These are phyloP conservation scores for Pipistrellus pygmaeus DNA, from an alignment of 2,797 vertebrate genomes.

Conservation along the genomic window DNA sequence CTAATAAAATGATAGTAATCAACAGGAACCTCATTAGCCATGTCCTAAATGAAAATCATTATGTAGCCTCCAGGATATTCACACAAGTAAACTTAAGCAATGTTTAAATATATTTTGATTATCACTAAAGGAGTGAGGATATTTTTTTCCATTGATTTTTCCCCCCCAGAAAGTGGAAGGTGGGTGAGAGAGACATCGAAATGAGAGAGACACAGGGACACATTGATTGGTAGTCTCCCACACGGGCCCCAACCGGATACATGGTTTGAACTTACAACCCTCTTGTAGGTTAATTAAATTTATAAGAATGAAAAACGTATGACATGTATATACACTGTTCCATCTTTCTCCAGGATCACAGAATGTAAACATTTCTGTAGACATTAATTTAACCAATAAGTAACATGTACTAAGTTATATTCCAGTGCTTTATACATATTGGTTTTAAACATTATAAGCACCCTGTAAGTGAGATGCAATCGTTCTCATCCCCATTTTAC, in stretches of 20 bases:
- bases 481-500: constrained; percentile 11
- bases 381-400: background rate
- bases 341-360: background rate
- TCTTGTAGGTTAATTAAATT: background rate
- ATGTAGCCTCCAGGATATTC: background rate
- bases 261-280: background rate
- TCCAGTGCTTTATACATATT: background rate
- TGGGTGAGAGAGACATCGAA: no score
- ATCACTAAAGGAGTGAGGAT: no score
- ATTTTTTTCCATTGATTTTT: no score
- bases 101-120: background rate
- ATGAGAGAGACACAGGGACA: no score
- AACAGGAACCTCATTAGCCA: background rate
- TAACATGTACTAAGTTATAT: background rate
- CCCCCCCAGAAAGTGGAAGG: no score
- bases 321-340: background rate
- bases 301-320: background rate
- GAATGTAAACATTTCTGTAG: background rate
- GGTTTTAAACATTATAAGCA: background rate
- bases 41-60: constrained; percentile 38
- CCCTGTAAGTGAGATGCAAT: background rate
- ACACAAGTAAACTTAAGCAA: background rate
- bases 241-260: no score
- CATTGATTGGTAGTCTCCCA: no score
- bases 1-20: background rate